Evolutionary conservation across 2,797 vertebrate genomes (phyloP), one percentile per base, ranked within the genome.

Genomic region (Todus mexicanus): DNA sequence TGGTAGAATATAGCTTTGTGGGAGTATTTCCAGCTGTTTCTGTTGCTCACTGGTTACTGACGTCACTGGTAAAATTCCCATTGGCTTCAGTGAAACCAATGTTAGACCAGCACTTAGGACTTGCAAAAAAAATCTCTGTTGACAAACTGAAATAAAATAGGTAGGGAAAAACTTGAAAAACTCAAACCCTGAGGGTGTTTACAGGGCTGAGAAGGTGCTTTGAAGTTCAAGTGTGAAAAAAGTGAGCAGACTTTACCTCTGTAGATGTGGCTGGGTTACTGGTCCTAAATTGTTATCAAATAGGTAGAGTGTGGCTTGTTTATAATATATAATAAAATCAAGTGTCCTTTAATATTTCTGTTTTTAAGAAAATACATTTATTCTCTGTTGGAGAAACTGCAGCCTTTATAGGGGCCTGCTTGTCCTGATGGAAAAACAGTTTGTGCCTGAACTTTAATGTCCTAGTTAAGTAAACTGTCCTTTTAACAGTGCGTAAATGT

Each of bases 401-500:
- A 80, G 50, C 54, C 53, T 92, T 63, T 88, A 37, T 61, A 47
- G 37, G n/a, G 76, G 33, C 75, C 83, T 83, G 23, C 78, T 73
- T 80, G 38, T 85, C 65, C 61, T 90, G 66, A 31, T 89, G 45
- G 60, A 77, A 89, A 93, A 85, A 21, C 54, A 72, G 69, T 56
- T 37, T 65, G 61, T 91, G 51, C 45, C 65, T 11, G 10, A 93
- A 75, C 60, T 94, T 88, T 45, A 40, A 79, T 93, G 59, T 60
- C 79, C 69, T 91, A 78, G 72, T 94, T 94, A 91, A 88, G 79
- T 93, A 80, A 92, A 93, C 63, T 38, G 43, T 83, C 59, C 71
- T 86, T 93, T 95, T 87, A 82, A 87, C 92, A 89, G 40, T 63
- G 27, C 5, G 4, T 94, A 87, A 83, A 80, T 83, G 54, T 72